Evolutionary conservation across 2,113 vertebrate genomes (phyloP).

Genomic region (Poeciliopsis retropinna): DNA sequence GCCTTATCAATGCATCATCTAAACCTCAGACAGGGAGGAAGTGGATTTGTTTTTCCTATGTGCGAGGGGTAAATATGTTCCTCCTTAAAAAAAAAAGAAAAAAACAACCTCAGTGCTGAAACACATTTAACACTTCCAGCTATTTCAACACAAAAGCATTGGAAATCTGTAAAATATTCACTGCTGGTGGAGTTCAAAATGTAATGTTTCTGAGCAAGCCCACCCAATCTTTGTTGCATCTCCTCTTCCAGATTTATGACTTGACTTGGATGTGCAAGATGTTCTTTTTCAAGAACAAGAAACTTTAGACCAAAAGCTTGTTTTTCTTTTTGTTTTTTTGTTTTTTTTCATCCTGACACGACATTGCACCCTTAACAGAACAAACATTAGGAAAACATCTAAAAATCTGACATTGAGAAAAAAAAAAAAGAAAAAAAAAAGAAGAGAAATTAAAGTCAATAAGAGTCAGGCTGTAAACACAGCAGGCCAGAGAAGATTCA

Average conservation of each 20-base stretch:
- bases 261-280: constrained; percentile 42
- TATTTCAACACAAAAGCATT: constrained; percentile 36
- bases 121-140: constrained; percentile 49
- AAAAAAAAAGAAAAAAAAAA: background rate
- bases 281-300: constrained; percentile 42
- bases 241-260: constrained; percentile 35
- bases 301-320: constrained; percentile 6
- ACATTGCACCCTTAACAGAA: background rate
- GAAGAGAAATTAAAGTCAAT: background rate
- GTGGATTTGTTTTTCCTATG: constrained; percentile 52
- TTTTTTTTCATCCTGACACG: background rate
- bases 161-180: constrained; percentile 1
- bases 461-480: background rate
- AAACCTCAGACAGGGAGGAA: constrained; percentile 9
- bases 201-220: constrained; percentile 15
- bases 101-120: constrained; percentile 23
- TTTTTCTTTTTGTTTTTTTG: constrained; percentile 18
- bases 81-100: constrained; percentile 35
- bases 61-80: constrained; percentile 32
- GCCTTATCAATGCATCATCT: background rate
- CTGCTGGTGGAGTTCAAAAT: constrained; percentile 18
- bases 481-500: background rate
- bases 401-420: too few relatives aligned
- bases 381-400: background rate
- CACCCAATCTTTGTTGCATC: constrained; percentile 19